A percentile compares a stretch with the other conserved stretches of the same genome.
phyloP scores from a whole-genome alignment of 2,888 invertebrate species.

The Dexiosoma caninum region DNA sequence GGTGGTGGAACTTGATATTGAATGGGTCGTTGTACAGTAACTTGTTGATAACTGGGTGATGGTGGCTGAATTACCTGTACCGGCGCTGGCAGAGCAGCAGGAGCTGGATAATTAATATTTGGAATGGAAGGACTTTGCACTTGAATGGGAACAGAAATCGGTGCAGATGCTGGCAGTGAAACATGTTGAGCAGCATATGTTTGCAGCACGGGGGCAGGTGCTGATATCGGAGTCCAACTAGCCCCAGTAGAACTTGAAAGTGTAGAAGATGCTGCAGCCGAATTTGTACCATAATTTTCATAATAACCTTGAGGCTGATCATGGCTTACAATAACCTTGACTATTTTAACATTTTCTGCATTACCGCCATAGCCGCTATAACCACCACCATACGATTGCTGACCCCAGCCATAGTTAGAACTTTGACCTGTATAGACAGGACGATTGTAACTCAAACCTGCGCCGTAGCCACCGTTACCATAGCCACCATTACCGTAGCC shows the following conservation, averaged over 20 bases:
- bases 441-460: conserved; percentile 46
- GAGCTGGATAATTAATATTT: too few relatives aligned
- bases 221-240: conserved; percentile 41
- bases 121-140: conserved; percentile 11
- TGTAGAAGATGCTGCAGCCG: conserved; percentile 27
- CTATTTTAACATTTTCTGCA: conserved; percentile 38
- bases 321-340: too few relatives aligned
- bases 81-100: background rate
- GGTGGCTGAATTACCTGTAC: conserved; percentile 50
- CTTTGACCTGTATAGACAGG: conserved; percentile 47
- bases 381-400: conserved; percentile 50
- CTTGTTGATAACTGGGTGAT: conserved; percentile 63
- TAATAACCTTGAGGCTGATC: conserved; percentile 51
- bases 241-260: conserved; percentile 51
- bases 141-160: background rate
- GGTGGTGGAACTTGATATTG: conserved; percentile 22
- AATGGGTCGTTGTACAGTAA: conserved; percentile 65
- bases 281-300: conserved; percentile 20
- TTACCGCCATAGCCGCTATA: conserved; percentile 35
- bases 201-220: conserved; percentile 20
- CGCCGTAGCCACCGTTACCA: background rate
- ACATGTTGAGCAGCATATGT: conserved; percentile 23
- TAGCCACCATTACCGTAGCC: too few relatives aligned
- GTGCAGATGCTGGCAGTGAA: conserved; percentile 13
- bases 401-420: conserved; percentile 57